Evolutionary conservation across 1,140 invertebrate genomes (phyloP), one percentile per base, ranked within the genome.

Genomic region (Dendroctonus ponderosae): DNA sequence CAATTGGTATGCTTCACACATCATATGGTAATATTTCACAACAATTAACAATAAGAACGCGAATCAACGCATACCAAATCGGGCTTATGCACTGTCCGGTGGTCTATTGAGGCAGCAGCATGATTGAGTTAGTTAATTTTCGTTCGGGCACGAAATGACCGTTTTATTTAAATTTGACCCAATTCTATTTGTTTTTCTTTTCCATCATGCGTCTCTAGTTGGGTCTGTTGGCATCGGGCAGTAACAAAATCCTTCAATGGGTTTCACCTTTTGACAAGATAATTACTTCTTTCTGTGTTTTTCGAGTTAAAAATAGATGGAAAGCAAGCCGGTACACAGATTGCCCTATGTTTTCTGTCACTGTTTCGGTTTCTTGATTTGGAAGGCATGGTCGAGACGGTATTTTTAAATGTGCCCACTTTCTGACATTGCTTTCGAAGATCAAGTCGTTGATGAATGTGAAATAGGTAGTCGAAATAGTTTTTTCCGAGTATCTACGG

Each of bases 41-140:
- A 58, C 42, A 58, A 8, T 56, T 40, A 56, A 56, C 53, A 56
- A 56, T 56, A 11, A 56, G 53, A 56, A 56, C 53, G 41, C 39
- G 53, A 56, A 46, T 46, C n/a, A 12, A 12, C 43, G 8, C 43
- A 46, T 46, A 46, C 43, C 43, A 46, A 46, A 46, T 9, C 43
- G 43, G 43, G n/a, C 43, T 46, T 46, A 46, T 26, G 1, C 3
- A 26, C 8, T 46, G 43, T 46, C n/a, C n/a, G 8, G 43, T 46
- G 8, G 43, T 46, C 43, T 46, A 46, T 46, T 3, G 3, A 26
- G n/a, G n/a, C n/a, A n/a, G 26, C 26, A 26, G 46, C 46, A 48
- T 7, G 46, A 48, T 48, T 48, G 5, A n/a, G 11, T 48, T 48
- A n/a, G 46, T 48, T 6, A n/a, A 48, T 48, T 48, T 48, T 48